Conservation (phyloP, 2,888 invertebrate species). For the Rotaria magnacalcarata region DNA sequence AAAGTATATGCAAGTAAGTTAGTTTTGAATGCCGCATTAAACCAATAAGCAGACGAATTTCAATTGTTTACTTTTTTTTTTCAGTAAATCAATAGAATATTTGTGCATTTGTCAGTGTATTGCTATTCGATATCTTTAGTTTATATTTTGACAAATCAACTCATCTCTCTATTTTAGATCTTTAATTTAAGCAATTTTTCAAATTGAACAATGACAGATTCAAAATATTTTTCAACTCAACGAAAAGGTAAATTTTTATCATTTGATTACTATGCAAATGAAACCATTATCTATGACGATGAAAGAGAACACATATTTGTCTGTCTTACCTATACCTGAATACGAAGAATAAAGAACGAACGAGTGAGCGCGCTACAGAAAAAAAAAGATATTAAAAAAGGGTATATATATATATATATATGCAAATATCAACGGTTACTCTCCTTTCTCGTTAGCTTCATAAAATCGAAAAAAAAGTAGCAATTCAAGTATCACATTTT, state of each 20-base stretch:
- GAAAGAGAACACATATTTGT: background rate
- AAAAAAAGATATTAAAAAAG: background rate
- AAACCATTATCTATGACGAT: background rate
- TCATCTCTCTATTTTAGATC: background rate
- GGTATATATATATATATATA: background rate
- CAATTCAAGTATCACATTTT: no score
- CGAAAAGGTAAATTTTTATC: slow-evolving; percentile 68
- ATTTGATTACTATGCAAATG: slow-evolving; percentile 58
- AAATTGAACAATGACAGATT: slow-evolving; percentile 78
- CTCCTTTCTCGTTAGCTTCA: background rate
- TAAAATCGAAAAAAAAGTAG: no score
- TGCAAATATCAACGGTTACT: background rate
- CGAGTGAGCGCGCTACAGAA: background rate
- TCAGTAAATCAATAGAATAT: background rate
- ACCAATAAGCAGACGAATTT: background rate
- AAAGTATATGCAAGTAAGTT: background rate
- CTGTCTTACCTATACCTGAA: background rate
- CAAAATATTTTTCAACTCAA: slow-evolving; percentile 98
- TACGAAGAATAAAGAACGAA: background rate
- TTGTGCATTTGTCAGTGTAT: background rate
- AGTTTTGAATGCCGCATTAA: background rate
- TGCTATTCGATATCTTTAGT: background rate
- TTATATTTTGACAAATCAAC: no score
- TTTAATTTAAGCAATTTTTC: background rate
- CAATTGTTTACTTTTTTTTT: background rate